Base-by-base conservation (phyloP, 2,797 vertebrate genomes). In the Anisognathus igniventris region DNA sequence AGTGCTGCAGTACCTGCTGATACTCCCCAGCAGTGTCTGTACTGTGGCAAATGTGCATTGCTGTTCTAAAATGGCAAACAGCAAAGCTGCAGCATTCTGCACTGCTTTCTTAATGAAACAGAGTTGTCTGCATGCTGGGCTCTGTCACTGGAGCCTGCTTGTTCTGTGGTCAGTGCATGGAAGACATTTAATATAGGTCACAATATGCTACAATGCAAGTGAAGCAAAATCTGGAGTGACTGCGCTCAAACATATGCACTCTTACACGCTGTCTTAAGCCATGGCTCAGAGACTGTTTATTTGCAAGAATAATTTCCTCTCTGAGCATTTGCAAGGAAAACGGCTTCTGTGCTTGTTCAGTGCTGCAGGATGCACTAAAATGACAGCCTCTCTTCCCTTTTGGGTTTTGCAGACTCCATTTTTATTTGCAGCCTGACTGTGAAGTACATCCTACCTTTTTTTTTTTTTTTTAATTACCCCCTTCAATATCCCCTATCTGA, bases 111-210 rank as follows among this genome's bases (percentile, higher is more conserved):
- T 66, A 35, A 51, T 21, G 58, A 70, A 75, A 72, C 0, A 1
- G 66, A 70, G 44, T 33, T 57, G 31, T 42, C 50, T 83, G 54
- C 39, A 14, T 45, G 66, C 61, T 66, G 66, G 25, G 50, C 57
- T 77, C 30, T 57, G 57, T 30, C 45, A 39, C 31, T 54, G 74
- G 25, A 88, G 62, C 31, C 53, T 25, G 9, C 44, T 35, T 73
- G 19, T 40, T 88, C 70, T 70, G 82, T 6, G 58, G 85, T 75
- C 88, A 94, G 62, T 67, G 66, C 64, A 31, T 24, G 25, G 86
- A 90, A 84, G 73, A 54, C 51, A 14, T 84, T 86, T 73, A 94
- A 90, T 86, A 72, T 84, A 90, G 88, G 86, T 93, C 86, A 89
- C 67, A 87, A 66, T 88, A 86, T 70, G 83, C 44, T 86, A 28